Evolutionary conservation across 1,140 invertebrate genomes (phyloP), one percentile per base, ranked within the genome.

Genomic region (Drosophila arizonae): DNA sequence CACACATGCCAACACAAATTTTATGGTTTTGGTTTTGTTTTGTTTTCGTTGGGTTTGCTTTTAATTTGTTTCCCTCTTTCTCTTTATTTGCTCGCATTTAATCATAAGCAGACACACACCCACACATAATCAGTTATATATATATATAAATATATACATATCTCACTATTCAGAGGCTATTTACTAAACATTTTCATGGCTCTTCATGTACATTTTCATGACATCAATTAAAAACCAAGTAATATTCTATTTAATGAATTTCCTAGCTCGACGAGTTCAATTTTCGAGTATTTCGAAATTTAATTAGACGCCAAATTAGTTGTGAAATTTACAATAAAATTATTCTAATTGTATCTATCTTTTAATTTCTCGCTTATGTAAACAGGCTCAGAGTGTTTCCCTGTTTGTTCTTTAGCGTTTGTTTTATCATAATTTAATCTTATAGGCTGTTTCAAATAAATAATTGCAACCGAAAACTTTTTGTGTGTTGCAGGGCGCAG

Each of bases 401-500:
- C 11, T 39, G 33, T 13, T 39, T 39, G 36, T 39, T 1, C 11
- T 39, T 11, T 9, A 11, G 11, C 36, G 10, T 39, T 39, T 39
- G 10, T 10, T 39, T 36, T 39, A 4, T 39, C 36, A 39, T 39
- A 11, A 39, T 39, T 39, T 2, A 2, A 33, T 10, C 8, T 8
- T 33, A 33, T 33, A 39, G 36, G 36, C 36, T 39, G 11, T 4
- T 11, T 39, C 36, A 39, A 39, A 39, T 8, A 39, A 39, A 11
- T 39, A 39, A 39, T 39, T 39, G 0, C 11, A 39, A 11, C 11
- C 1, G 21, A 50, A 24, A 13, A 50, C 9, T 81, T 55, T 81
- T 60, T 61, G 43, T 81, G 75, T 82, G 79, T 81, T 81, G 43
- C 75, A 78, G 70, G 79, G 69, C 72, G 76, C 79, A 71, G 70